Evolutionary conservation across 2,797 vertebrate genomes (phyloP).

Genomic region (Anguilla obscura): DNA sequence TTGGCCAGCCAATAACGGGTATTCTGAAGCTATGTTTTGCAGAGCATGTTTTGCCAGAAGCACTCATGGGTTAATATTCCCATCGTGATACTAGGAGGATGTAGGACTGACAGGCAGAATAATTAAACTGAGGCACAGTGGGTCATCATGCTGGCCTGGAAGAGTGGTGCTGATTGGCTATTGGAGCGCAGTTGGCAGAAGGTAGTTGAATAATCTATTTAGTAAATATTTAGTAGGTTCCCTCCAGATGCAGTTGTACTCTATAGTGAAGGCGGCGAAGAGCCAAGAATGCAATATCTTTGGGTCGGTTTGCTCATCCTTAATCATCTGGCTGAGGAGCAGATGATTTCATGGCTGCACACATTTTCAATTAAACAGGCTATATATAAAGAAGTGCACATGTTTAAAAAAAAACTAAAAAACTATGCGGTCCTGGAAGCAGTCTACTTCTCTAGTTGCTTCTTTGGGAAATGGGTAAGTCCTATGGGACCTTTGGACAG

Average conservation of each 20-base stretch:
- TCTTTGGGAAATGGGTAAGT: too few species aligned
- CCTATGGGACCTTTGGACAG: too few species aligned
- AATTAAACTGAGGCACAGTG: background rate
- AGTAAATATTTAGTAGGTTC: background rate
- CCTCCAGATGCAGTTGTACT: background rate
- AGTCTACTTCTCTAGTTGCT: too few species aligned
- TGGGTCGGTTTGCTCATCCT: background rate
- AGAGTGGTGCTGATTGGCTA: background rate
- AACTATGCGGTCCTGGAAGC: too few species aligned
- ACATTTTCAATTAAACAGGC: background rate
- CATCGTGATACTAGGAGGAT: background rate
- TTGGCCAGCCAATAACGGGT: too few species aligned
- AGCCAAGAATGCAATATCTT: background rate
- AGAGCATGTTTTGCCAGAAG: background rate
- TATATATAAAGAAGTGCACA: background rate
- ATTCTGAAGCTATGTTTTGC: too few species aligned
- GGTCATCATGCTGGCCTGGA: background rate
- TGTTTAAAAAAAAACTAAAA: too few species aligned
- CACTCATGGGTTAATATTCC: background rate
- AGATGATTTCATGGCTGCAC: constrained; percentile 3
- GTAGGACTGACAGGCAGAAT: background rate
- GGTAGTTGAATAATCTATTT: background rate
- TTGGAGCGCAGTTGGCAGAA: background rate
- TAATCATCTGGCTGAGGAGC: background rate
- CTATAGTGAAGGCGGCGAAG: background rate